Evolutionary conservation across 1,140 invertebrate genomes (phyloP).

Genomic region (Sycophaga agraensis): DNA sequence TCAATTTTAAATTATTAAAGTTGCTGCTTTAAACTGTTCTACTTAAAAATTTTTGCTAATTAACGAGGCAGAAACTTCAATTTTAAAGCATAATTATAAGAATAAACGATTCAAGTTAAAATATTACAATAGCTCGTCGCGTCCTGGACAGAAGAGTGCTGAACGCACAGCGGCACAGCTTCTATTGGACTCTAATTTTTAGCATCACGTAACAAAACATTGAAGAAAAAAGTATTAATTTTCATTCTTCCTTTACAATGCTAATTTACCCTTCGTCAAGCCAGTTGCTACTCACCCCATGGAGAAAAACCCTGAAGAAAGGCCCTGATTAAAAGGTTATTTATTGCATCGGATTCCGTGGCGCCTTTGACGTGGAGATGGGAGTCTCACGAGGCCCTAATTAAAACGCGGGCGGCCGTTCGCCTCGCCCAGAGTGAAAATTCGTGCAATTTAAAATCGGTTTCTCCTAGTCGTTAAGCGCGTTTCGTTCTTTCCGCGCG

Average conservation of each 20-base stretch:
- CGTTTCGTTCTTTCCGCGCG: neutral
- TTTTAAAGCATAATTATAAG: no score
- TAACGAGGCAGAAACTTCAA: no score
- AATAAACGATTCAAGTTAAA: no score
- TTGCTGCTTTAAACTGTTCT: no score
- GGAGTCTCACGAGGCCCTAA: constrained; percentile 37
- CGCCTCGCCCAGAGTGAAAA: neutral
- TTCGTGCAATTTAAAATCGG: constrained; percentile 13
- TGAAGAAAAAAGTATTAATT: no score
- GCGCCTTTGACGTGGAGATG: constrained; percentile 35
- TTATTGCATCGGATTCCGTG: constrained; percentile 40
- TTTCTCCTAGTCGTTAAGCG: neutral
- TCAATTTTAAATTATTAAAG: no score
- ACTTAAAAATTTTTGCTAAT: no score
- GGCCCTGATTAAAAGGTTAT: constrained; percentile 45
- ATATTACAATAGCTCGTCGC: no score
- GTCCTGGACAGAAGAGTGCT: no score
- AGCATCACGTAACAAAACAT: no score
- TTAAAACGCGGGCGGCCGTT: constrained; percentile 31
- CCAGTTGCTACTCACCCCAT: neutral
- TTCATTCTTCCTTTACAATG: constrained; percentile 8
- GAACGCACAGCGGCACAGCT: no score
- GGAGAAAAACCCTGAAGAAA: constrained; percentile 29
- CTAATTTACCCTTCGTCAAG: neutral
- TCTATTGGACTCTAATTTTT: no score